These are phyloP conservation scores for Atherix ibis DNA, from an alignment of 2,888 invertebrate species.

Conservation along the genomic window DNA sequence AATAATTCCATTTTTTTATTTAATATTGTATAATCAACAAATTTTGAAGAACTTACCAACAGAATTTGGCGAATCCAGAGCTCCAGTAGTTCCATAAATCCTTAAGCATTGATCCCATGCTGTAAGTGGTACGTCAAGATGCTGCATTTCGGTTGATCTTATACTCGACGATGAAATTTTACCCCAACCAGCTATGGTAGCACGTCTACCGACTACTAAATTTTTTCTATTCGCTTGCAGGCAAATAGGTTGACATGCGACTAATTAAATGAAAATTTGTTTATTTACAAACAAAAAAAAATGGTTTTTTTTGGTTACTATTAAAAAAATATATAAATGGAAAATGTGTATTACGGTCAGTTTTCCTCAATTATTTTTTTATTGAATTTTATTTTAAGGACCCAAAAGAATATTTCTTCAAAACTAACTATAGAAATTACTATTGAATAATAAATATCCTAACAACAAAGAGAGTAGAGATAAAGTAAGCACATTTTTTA, in stretches of 20 bases:
- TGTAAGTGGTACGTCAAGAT: slow-evolving; percentile 50
- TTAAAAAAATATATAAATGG: too few species aligned
- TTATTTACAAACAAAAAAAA: not conserved
- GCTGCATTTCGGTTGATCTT: slow-evolving; percentile 44
- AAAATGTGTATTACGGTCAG: too few species aligned
- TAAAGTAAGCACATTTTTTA: too few species aligned
- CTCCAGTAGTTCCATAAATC: slow-evolving; percentile 51
- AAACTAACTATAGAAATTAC: too few species aligned
- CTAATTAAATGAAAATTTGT: slow-evolving; percentile 37
- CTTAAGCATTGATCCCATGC: slow-evolving; percentile 48
- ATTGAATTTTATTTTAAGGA: too few species aligned
- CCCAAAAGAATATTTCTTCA: too few species aligned
- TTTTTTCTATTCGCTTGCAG: slow-evolving; percentile 33
- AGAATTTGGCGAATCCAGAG: slow-evolving; percentile 34
- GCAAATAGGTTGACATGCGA: slow-evolving; percentile 63
- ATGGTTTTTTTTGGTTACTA: too few species aligned
- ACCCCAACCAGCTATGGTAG: slow-evolving; percentile 39
- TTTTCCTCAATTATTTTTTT: too few species aligned
- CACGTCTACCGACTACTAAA: slow-evolving; percentile 29
- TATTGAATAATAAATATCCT: too few species aligned
- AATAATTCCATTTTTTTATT: not conserved
- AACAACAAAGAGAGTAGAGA: too few species aligned
- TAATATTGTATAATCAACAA: not conserved
- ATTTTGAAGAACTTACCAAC: slow-evolving; percentile 16
- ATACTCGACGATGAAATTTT: slow-evolving; percentile 40